Base-by-base conservation (phyloP, 2,797 vertebrate genomes). In the Chloroceryle amazona region DNA sequence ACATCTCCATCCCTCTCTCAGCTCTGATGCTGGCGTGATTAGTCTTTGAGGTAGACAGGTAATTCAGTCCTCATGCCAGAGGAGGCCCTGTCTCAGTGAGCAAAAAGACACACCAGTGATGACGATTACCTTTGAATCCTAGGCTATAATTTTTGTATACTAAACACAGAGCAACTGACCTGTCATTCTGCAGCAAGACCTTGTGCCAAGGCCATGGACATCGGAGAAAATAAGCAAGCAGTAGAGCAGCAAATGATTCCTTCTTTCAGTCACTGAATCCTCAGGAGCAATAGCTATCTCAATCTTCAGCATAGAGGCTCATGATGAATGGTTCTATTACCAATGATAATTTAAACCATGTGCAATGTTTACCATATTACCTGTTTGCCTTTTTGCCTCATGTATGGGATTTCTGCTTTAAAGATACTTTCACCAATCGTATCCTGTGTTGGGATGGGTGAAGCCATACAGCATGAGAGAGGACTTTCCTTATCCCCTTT, bases 281-380 rank as follows among this genome's bases (percentile, higher is more conserved):
- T 86, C 41, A 3, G 83, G 61, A 94, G 89, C 60, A 94, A 91
- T 35, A 81, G 47, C 67, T 67, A 65, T 65, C 74, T 82, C 75
- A 41, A 0, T 92, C 87, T 93, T 81, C 83, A 81, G 41, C 52
- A 46, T 73, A 58, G 75, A 78, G 54, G 39, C 49, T 70, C 73
- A 68, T 94, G 94, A 96, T 95, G 57, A 94, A 96, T 95, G 63
- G 33, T 49, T 94, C 91, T 75, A 63, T 92, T 92, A 74, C 58
- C 76, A 67, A 57, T 67, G 51, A 61, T 94, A 95, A 97, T 91
- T 80, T 66, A 79, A 96, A 86, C 65, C 91, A 89, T 55, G 65
- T 89, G 93, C 65, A 67, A 54, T 58, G 6, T 57, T 81, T 44
- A 51, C 66, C 55, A 29, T 9, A n/a, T 51, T 82, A 54, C 81